Evolutionary conservation across 2,797 vertebrate species (phyloP), one percentile per base, ranked within the genome.

Genomic region (Lacerta agilis): DNA sequence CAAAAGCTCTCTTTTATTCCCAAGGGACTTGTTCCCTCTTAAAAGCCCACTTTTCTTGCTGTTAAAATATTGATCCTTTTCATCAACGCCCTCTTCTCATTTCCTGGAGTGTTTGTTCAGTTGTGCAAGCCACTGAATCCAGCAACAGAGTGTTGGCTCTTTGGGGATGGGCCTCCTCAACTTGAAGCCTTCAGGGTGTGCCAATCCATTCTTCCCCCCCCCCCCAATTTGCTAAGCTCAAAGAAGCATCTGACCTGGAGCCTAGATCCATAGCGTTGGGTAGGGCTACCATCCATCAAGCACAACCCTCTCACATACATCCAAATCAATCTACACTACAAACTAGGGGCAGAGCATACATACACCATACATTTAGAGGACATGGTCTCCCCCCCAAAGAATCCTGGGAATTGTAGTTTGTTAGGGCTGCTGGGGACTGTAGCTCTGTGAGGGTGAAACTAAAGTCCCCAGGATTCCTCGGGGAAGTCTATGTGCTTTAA

Each of bases 11-110:
- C 69, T 64, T n/a, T 55, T 5, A 79, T 79, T 78, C 69, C 41
- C 79, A 20, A 29, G 83, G 41, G 45, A 45, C 23, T 61, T 23
- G 27, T 10, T 43, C 0, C 1, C 66, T 0, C 2, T 79, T 36
- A n/a, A 78, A 77, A 91, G 75, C 29, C 69, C 82, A 90, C 61
- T 93, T 93, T 92, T 85, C 86, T 88, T 38, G 69, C 83, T 69
- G 86, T 88, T 92, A 78, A 92, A 89, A 87, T 72, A 90, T 91
- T 78, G 90, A 93, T 87, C 23, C n/a, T 86, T 89, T 89, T 41
- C 10, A 4, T 58, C 49, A 67, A 75, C 69, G 49, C 88, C 89
- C 66, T 86, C 43, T 58, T 27, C 13, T 15, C 61, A 91, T 82
- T 61, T n/a, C 41, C 55, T 1, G 83, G 87, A 61, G 18, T 91